Conservation (phyloP, 92 coral and sea anemone genomes). For the Palythoa grandis region DNA sequence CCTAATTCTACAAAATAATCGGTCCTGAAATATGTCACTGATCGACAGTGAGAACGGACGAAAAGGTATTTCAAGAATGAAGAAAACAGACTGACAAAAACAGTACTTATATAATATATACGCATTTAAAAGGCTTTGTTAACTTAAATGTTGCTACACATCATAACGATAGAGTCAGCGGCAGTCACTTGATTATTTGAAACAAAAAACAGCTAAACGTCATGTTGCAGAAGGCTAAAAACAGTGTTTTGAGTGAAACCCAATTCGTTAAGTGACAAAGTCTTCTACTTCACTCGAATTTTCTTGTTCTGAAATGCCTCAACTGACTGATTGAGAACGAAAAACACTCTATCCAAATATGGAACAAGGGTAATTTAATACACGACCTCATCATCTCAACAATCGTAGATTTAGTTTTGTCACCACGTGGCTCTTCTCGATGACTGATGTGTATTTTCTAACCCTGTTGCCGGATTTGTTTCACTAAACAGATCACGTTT, state of each 20-base stretch:
- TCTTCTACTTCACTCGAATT: slow-evolving; percentile 9
- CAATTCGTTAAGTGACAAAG: neutral
- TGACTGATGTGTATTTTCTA: neutral
- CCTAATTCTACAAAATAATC: neutral
- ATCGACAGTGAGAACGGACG: neutral
- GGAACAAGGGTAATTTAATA: slow-evolving; percentile 17
- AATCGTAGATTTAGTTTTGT: neutral
- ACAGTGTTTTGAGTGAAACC: neutral
- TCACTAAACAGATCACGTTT: no score
- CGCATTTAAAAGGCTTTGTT: neutral
- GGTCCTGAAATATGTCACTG: neutral
- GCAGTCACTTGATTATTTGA: neutral
- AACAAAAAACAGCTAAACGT: neutral
- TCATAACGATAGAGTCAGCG: neutral
- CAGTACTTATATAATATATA: no score
- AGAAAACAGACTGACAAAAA: neutral
- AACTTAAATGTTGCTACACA: neutral
- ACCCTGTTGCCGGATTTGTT: neutral
- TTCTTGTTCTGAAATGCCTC: slow-evolving; percentile 31
- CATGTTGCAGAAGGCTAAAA: neutral
- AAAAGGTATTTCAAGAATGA: neutral
- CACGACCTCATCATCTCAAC: slow-evolving; percentile 25
- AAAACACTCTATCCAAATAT: slow-evolving; percentile 6
- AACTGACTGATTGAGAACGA: neutral
- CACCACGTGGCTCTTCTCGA: neutral